Conservation (phyloP, 2,113 vertebrate genomes). For the Stercorarius parasiticus region DNA sequence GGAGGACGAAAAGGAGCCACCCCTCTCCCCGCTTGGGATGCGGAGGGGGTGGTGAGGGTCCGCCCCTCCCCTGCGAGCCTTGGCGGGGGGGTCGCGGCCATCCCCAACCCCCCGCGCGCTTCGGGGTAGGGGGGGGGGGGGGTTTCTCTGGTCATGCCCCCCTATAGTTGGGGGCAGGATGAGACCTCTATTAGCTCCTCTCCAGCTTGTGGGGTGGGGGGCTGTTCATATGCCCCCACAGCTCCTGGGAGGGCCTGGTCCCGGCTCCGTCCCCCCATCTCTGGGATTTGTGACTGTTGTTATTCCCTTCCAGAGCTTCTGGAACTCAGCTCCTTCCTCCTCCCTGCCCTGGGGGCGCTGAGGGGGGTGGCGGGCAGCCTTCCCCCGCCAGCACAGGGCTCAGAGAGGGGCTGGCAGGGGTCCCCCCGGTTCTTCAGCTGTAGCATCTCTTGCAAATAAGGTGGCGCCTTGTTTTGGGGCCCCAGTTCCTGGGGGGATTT, state of each 20-base stretch:
- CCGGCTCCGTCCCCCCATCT: too few relatives aligned
- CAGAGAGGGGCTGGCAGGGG: background rate
- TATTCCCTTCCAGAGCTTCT: background rate
- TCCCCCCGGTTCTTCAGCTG: rapidly evolving
- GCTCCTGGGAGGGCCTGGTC: background rate
- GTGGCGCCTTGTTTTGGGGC: background rate
- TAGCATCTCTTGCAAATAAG: too few relatives aligned
- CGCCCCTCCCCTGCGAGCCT: background rate
- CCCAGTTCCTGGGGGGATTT: background rate
- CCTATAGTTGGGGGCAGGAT: too few relatives aligned
- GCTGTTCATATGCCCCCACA: rapidly evolving
- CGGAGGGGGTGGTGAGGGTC: background rate
- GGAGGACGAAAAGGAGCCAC: background rate
- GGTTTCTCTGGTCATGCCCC: background rate
- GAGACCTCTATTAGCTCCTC: background rate
- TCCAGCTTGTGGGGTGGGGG: too few relatives aligned
- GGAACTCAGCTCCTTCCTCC: background rate
- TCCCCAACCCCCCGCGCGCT: background rate
- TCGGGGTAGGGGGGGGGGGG: too few relatives aligned
- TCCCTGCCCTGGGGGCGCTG: background rate
- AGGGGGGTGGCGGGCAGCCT: background rate
- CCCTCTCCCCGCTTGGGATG: background rate
- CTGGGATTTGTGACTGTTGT: background rate
- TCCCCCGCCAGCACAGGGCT: background rate
- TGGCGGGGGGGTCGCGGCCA: background rate